Evolutionary conservation across 2,797 vertebrate genomes (phyloP).

Genomic region (Tragopan temminckii): DNA sequence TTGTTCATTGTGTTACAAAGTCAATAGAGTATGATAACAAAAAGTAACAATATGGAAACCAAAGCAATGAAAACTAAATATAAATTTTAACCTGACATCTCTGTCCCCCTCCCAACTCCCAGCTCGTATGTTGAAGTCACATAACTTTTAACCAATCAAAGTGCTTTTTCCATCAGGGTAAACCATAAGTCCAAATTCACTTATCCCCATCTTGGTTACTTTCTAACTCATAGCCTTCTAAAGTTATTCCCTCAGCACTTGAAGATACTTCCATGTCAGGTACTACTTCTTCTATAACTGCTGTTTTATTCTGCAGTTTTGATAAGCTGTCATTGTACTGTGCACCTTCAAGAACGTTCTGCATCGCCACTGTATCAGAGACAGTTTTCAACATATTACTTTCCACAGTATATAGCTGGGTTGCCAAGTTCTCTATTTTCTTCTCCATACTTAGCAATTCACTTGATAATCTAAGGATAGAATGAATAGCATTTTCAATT

Average conservation of each 20-base stretch:
- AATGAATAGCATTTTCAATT: slow-evolving; percentile 89
- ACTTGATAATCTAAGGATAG: slow-evolving; percentile 87
- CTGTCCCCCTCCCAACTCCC: not conserved
- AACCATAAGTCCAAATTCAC: slow-evolving; percentile 4
- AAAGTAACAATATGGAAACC: not conserved
- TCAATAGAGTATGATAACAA: not conserved
- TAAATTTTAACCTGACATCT: not conserved
- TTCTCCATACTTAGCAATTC: slow-evolving; percentile 86
- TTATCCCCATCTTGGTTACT: slow-evolving; percentile 13
- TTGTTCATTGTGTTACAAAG: not conserved
- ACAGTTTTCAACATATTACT: slow-evolving; percentile 88
- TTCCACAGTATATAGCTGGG: slow-evolving; percentile 88
- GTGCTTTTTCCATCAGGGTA: not conserved
- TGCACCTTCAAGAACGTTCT: slow-evolving; percentile 84
- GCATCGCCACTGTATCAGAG: slow-evolving; percentile 84
- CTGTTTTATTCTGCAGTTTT: slow-evolving; percentile 83
- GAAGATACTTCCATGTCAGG: slow-evolving; percentile 73
- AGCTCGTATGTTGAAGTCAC: not conserved
- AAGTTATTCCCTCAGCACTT: slow-evolving; percentile 18
- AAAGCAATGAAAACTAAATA: not conserved
- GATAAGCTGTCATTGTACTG: slow-evolving; percentile 83
- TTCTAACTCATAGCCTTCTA: slow-evolving; percentile 47
- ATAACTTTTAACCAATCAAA: not conserved
- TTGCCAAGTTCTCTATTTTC: slow-evolving; percentile 86
- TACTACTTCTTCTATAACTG: slow-evolving; percentile 81